Evolutionary conservation across 2,888 invertebrate species (phyloP), one percentile per base, ranked within the genome.

Genomic region (Bembecia ichneumoniformis): DNA sequence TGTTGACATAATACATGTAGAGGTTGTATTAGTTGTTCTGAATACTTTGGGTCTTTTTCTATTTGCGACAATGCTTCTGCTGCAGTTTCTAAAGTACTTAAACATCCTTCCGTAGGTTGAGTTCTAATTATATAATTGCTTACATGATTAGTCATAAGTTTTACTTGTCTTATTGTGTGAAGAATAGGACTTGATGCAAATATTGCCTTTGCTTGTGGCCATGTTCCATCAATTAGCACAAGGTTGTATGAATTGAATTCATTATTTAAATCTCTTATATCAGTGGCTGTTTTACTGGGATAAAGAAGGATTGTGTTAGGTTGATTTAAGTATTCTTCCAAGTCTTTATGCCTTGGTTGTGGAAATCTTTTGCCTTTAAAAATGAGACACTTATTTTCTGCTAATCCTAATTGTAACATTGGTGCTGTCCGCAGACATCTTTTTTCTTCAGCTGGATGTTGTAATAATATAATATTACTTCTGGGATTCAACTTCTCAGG

Each of bases 151-250:
- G 91, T 90, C 44, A 93, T 82, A 47, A 97, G 87, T 79, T 96
- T 96, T 0, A 96, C 94, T 83, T 96, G 95, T 63, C 88, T 91
- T 52, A 97, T 77, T 49, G 87, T 82, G 62, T 93, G 93, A 47
- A 97, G 84, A 52, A 91, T 84, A 11, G 92, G 90, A 72, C 95
- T 96, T 55, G 94, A 92, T 47, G 93, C 90, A 79, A 94, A 97
- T 55, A 97, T 96, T 10, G 96, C 94, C 77, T 96, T 96, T 2
- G 97, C 97, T 78, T 98, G 97, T 0, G 96, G 94, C 97, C 97
- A 98, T 9, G 98, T 98, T 3, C 98, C 97, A 87, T 98, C 97
- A 55, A 98, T 90, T 43, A 97, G 81, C 45, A 97, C 87, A 49
- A 97, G 84, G 73, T 95, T 96, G 68, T 93, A 95, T 9, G 88